Evolutionary conservation across 92 coral and sea anemone genomes (phyloP).

Genomic region (Umimayanthus chanpuru): DNA sequence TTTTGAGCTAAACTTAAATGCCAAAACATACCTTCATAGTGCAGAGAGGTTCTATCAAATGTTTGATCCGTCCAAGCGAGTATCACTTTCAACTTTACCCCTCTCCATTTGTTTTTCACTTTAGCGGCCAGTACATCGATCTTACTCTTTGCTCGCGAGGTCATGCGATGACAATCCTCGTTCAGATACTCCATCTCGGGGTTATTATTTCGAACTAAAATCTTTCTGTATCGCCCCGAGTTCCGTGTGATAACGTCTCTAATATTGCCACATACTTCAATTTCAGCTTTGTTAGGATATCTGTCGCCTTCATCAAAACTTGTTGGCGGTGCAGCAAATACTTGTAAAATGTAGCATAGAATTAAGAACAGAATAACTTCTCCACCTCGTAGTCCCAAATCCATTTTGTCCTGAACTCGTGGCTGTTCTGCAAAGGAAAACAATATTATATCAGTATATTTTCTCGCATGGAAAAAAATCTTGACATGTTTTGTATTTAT

Average conservation of each 20-base stretch:
- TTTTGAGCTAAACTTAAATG: not conserved
- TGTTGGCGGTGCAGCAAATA: conserved; percentile 22
- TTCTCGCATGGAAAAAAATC: not conserved
- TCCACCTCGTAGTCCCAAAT: not conserved
- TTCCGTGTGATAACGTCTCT: conserved; percentile 87
- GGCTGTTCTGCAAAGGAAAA: conserved; percentile 14
- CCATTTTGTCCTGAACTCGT: not conserved
- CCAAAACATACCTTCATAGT: conserved; percentile 85
- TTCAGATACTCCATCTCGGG: conserved; percentile 60
- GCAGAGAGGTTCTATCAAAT: conserved; percentile 65
- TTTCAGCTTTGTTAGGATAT: conserved; percentile 70
- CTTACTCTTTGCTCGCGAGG: conserved; percentile 91
- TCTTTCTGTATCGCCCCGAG: conserved; percentile 85
- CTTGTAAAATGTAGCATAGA: not conserved
- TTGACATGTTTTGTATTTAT: not conserved
- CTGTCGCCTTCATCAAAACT: not conserved
- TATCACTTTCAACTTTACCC: conserved; percentile 57
- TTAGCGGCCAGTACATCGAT: conserved; percentile 84
- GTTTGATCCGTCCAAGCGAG: conserved; percentile 93
- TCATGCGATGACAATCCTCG: conserved; percentile 89
- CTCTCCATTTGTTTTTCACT: conserved; percentile 68
- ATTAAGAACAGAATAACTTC: not conserved
- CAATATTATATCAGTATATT: not conserved
- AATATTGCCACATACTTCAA: conserved; percentile 82
- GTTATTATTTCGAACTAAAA: conserved; percentile 86